These are phyloP conservation scores for Mizuhopecten yessoensis DNA, from an alignment of 1,140 invertebrate species.

Conservation along the genomic window DNA sequence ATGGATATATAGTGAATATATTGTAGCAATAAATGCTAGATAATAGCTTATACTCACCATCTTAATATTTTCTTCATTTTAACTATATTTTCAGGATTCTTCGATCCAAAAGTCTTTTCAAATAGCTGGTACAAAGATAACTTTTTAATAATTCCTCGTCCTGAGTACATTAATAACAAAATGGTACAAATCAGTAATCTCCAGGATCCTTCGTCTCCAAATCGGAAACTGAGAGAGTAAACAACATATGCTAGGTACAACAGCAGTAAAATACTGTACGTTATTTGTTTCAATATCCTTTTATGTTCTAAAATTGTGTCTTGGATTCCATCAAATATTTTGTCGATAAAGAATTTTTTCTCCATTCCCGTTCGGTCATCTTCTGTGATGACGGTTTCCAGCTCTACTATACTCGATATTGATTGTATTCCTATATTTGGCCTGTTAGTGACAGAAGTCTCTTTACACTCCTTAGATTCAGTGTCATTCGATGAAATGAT, in stretches of 20 bases:
- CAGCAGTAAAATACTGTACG: not conserved
- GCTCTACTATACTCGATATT: not conserved
- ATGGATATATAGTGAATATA: too few relatives aligned
- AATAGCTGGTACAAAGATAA: not conserved
- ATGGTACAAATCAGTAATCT: slow-evolving; percentile 69
- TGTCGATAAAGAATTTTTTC: not conserved
- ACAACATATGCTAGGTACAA: slow-evolving; percentile 63
- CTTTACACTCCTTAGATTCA: not conserved
- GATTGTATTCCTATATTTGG: not conserved
- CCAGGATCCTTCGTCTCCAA: slow-evolving; percentile 72
- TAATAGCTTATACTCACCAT: not conserved
- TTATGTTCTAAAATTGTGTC: not conserved
- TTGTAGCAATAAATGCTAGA: too few relatives aligned
- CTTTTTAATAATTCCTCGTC: not conserved
- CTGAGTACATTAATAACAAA: slow-evolving; percentile 28
- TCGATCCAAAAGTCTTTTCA: not conserved
- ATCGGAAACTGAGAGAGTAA: slow-evolving; percentile 59
- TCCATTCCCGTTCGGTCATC: not conserved
- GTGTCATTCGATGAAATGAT: not conserved
- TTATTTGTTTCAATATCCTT: not conserved
- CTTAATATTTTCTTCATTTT: not conserved
- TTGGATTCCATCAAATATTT: not conserved
- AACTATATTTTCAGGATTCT: not conserved
- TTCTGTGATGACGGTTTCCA: not conserved
- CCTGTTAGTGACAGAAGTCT: not conserved